phyloP scores from a whole-genome alignment of 1,140 invertebrate species.

The Ganaspis sp. region DNA sequence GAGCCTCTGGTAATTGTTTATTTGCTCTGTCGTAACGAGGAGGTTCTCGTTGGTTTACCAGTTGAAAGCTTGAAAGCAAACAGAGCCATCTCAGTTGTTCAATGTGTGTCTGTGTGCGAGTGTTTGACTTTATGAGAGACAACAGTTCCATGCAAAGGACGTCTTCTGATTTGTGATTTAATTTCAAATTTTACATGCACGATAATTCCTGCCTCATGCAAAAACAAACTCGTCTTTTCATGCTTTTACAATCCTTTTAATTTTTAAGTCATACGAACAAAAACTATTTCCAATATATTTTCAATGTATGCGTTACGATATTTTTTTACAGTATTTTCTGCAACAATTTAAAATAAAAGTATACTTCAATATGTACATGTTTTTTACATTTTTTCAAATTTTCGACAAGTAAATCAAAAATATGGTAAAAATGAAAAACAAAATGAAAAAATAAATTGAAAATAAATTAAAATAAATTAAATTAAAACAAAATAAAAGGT shows the following conservation, averaged over 20 bases:
- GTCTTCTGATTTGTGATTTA: conserved; percentile 12
- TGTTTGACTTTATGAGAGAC: conserved; percentile 27
- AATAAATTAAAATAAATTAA: too few species aligned
- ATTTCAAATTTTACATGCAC: not conserved
- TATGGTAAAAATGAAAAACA: too few species aligned
- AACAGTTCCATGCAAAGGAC: not conserved
- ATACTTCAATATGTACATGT: too few species aligned
- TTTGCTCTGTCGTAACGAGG: conserved; percentile 39
- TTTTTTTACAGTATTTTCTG: too few species aligned
- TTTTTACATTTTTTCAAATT: too few species aligned
- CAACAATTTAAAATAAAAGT: too few species aligned
- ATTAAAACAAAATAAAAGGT: too few species aligned
- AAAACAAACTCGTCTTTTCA: not conserved
- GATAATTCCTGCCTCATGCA: not conserved
- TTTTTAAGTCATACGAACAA: not conserved
- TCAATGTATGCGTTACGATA: too few species aligned
- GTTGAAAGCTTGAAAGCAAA: conserved; percentile 33
- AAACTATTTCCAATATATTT: too few species aligned
- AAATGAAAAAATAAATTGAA: too few species aligned
- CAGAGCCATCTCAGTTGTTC: not conserved
- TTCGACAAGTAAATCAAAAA: too few species aligned
- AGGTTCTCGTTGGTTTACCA: conserved; percentile 23
- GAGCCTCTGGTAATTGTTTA: conserved; percentile 35
- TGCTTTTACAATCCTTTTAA: not conserved
- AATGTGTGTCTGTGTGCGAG: not conserved